These are phyloP conservation scores for Phenganax marumi DNA, from an alignment of 92 coral and sea anemone species.

Conservation along the genomic window DNA sequence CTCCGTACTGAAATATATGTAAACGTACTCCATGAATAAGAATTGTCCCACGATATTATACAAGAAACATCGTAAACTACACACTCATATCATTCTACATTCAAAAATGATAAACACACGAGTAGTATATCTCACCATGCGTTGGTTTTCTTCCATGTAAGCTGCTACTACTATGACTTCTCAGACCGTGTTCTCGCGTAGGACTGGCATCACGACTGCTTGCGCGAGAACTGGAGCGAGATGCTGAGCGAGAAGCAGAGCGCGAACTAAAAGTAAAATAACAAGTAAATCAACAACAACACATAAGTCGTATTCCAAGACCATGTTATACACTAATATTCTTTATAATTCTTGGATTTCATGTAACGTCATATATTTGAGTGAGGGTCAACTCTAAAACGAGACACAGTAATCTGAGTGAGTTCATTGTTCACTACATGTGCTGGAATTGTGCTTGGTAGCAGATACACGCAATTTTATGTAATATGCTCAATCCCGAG, in stretches of 20 bases:
- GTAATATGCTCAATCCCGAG: too few relatives aligned
- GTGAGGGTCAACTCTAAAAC: too few relatives aligned
- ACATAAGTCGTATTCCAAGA: too few relatives aligned
- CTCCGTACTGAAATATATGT: constrained; percentile 23
- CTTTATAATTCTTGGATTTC: too few relatives aligned
- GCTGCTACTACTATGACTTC: constrained; percentile 40
- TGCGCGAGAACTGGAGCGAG: constrained; percentile 81
- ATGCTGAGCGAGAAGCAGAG: constrained; percentile 80
- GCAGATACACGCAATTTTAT: too few relatives aligned
- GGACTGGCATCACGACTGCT: constrained; percentile 97
- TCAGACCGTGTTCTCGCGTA: constrained; percentile 55
- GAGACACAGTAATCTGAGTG: too few relatives aligned
- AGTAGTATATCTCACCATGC: constrained; percentile 33
- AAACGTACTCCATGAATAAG: not conserved
- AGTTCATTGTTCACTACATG: too few relatives aligned
- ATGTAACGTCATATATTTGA: too few relatives aligned
- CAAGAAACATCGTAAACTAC: not conserved
- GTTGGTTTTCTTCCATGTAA: constrained; percentile 38
- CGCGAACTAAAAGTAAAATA: constrained; percentile 58
- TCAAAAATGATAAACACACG: not conserved
- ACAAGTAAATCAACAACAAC: too few relatives aligned
- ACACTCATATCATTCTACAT: too few relatives aligned
- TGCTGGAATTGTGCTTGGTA: too few relatives aligned
- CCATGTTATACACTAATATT: too few relatives aligned
- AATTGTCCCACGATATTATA: not conserved